A percentile compares a stretch with the other conserved stretches of the same genome.
Conservation (phyloP, 2,888 invertebrate species). For the Sarcophaga carnaria region DNA sequence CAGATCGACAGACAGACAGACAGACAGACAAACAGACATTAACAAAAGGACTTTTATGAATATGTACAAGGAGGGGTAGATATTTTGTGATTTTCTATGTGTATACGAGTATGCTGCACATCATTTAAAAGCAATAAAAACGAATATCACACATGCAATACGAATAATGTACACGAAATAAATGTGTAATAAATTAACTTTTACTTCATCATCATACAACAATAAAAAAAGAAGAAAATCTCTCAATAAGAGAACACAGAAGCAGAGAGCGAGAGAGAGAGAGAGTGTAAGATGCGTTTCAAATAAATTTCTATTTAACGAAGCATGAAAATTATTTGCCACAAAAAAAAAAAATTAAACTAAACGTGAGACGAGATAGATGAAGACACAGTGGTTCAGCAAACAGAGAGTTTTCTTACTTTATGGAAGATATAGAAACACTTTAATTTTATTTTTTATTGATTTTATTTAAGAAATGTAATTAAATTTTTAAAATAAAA, state of each 20-base stretch:
- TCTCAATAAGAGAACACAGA: slow-evolving; percentile 20
- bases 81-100: no score
- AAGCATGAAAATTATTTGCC: slow-evolving; percentile 79
- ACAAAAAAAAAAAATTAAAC: slow-evolving; percentile 28
- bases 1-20: neutral
- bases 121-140: slow-evolving; percentile 38
- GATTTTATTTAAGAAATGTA: no score
- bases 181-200: slow-evolving; percentile 70
- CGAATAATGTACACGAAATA: slow-evolving; percentile 61
- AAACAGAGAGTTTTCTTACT: neutral
- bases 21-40: neutral
- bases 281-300: slow-evolving; percentile 75
- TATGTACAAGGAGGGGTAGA: slow-evolving; percentile 16
- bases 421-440: no score
- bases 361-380: neutral
- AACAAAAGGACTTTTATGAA: slow-evolving; percentile 6
- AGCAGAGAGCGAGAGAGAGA: neutral
- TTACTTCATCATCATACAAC: slow-evolving; percentile 66
- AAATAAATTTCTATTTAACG: slow-evolving; percentile 81
- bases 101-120: neutral
- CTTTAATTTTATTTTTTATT: no score
- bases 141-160: slow-evolving; percentile 44
- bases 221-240: slow-evolving; percentile 53
- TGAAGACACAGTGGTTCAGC: slow-evolving; percentile 32
- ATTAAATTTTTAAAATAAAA: no score